These are phyloP conservation scores for Euleptes europaea DNA, from an alignment of 2,113 vertebrate species.

Conservation along the genomic window DNA sequence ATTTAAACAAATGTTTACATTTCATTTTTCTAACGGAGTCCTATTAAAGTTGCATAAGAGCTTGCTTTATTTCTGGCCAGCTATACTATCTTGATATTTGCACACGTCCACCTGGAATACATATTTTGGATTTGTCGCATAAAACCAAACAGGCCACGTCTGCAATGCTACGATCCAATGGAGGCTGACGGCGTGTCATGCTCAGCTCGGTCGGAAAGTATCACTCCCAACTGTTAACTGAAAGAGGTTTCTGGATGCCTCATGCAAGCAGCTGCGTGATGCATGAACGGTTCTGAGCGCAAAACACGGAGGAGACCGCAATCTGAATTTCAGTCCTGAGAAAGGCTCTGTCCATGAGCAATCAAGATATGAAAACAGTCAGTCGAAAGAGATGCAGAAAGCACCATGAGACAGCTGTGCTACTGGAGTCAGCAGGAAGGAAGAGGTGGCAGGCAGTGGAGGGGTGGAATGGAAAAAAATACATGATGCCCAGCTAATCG, in stretches of 20 bases:
- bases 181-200: not conserved
- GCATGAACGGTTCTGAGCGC: not conserved
- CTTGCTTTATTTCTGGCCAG: not conserved
- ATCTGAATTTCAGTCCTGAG: not conserved
- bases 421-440: not conserved
- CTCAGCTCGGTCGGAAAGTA: not conserved
- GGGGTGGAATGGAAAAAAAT: not conserved
- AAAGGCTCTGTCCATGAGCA: not conserved
- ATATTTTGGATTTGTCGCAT: not conserved
- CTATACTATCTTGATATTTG: not conserved
- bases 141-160: not conserved
- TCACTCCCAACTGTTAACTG: not conserved
- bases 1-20: not conserved
- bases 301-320: not conserved
- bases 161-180: too few species aligned
- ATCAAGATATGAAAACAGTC: not conserved
- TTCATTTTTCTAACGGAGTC: too few species aligned
- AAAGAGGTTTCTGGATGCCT: not conserved
- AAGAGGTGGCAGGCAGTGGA: not conserved
- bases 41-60: too few species aligned
- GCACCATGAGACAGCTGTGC: not conserved
- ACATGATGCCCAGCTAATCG: not conserved
- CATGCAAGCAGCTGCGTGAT: not conserved
- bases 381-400: not conserved
- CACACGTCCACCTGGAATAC: not conserved